Percentiles rank a stretch among this genome's conserved stretches.
phyloP scores from a whole-genome alignment of 2,797 vertebrate genomes.

The Chlorospingus semifuscus region DNA sequence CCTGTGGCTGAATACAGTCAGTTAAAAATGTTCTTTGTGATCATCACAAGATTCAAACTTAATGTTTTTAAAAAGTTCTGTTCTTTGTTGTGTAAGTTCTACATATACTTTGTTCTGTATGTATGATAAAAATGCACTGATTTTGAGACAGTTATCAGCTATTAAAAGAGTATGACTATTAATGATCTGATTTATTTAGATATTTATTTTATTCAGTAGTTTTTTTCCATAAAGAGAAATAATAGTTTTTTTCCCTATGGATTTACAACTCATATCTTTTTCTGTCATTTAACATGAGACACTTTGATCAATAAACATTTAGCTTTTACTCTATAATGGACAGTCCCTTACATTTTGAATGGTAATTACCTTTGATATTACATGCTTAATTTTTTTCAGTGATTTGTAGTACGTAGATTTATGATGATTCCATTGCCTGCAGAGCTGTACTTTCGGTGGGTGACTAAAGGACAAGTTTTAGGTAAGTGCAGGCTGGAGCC shows the following conservation, averaged over 20 bases:
- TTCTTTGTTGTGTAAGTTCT: neutral
- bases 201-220: neutral
- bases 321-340: neutral
- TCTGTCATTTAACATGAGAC: neutral
- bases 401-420: neutral
- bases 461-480: neutral
- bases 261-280: neutral
- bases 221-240: neutral
- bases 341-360: neutral
- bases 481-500: neutral
- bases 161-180: neutral
- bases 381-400: neutral
- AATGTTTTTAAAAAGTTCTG: neutral
- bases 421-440: neutral
- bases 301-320: neutral
- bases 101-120: neutral
- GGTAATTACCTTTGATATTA: neutral
- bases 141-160: neutral
- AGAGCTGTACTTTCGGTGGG: neutral
- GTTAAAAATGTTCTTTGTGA: neutral
- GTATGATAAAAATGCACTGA: neutral
- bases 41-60: neutral
- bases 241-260: fast-evolving
- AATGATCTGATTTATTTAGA: neutral
- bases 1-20: neutral